phyloP scores from a whole-genome alignment of 2,888 invertebrate genomes.

The Emmelina monodactyla region DNA sequence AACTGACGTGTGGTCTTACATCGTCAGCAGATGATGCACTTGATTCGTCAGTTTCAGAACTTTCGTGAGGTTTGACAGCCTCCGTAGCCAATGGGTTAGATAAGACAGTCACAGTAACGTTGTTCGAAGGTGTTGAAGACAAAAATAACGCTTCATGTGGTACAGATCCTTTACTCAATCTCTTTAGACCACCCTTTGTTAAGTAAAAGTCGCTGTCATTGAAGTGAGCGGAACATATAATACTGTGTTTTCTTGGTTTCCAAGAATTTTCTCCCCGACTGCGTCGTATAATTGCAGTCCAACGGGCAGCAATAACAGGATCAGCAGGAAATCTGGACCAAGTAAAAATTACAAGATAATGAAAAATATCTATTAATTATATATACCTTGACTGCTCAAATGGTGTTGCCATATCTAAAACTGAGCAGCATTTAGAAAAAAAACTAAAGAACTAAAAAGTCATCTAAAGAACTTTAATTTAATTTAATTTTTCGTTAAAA shows the following conservation, averaged over 20 bases:
- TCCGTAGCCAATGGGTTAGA: no score
- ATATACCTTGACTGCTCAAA: no score
- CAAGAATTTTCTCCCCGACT: slow-evolving; percentile 8
- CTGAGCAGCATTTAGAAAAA: no score
- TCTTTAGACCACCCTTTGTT: slow-evolving; percentile 10
- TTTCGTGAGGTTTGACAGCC: no score
- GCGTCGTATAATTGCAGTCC: slow-evolving; percentile 6
- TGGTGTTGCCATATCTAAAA: no score
- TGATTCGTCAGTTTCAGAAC: slow-evolving; percentile 2
- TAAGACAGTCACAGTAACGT: no score
- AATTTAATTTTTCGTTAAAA: no score
- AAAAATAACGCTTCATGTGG: neutral
- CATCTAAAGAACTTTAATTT: no score
- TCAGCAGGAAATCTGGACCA: slow-evolving; percentile 7
- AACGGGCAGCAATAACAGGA: slow-evolving; percentile 5
- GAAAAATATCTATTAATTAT: no score
- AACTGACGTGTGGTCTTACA: no score
- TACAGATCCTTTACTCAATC: slow-evolving; percentile 9
- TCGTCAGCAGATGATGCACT: slow-evolving; percentile 2
- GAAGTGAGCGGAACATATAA: slow-evolving; percentile 9
- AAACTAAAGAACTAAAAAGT: no score
- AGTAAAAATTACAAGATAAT: no score
- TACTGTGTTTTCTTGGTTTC: slow-evolving; percentile 7
- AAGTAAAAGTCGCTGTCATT: slow-evolving; percentile 5
- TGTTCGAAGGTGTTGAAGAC: neutral